Conservation (phyloP, 1,140 invertebrate species). For the Phymastichus coffea region DNA sequence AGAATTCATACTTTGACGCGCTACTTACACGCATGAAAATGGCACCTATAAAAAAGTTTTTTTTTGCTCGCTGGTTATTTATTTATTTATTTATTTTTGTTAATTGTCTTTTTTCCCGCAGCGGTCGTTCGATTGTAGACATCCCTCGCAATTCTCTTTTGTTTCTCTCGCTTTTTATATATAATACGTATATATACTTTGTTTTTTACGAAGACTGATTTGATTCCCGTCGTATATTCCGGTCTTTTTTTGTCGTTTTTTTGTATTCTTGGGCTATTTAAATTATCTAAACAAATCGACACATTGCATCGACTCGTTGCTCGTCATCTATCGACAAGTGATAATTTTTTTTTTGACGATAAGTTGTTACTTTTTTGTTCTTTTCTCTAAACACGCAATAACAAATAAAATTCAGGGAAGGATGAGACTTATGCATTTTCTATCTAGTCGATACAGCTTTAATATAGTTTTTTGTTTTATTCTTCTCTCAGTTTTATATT, state of each 20-base stretch:
- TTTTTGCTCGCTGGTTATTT: constrained; percentile 27
- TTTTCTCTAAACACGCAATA: constrained; percentile 24
- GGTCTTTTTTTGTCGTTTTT: constrained; percentile 10
- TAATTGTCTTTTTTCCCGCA: too few species aligned
- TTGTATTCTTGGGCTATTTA: not conserved
- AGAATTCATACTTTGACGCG: constrained; percentile 28
- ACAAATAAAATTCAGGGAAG: constrained; percentile 26
- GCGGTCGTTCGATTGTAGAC: constrained; percentile 23
- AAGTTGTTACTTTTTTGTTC: too few species aligned
- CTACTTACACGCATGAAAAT: constrained; percentile 32
- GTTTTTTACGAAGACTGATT: constrained; percentile 20
- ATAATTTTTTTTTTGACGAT: constrained; percentile 21
- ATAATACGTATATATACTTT: constrained; percentile 14
- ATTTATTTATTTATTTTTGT: too few species aligned
- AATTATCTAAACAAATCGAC: constrained; percentile 21
- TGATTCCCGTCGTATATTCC: constrained; percentile 8
- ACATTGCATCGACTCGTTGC: constrained; percentile 2
- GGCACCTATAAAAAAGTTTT: constrained; percentile 33
- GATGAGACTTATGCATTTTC: constrained; percentile 19
- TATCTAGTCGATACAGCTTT: constrained; percentile 16
- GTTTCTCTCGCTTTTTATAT: constrained; percentile 19
- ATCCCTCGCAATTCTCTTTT: constrained; percentile 19
- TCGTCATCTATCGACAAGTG: constrained; percentile 19
- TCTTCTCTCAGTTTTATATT: too few species aligned
- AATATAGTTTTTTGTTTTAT: constrained; percentile 15